phyloP scores from a whole-genome alignment of 2,113 vertebrate species.

The Alexandromys fortis region DNA sequence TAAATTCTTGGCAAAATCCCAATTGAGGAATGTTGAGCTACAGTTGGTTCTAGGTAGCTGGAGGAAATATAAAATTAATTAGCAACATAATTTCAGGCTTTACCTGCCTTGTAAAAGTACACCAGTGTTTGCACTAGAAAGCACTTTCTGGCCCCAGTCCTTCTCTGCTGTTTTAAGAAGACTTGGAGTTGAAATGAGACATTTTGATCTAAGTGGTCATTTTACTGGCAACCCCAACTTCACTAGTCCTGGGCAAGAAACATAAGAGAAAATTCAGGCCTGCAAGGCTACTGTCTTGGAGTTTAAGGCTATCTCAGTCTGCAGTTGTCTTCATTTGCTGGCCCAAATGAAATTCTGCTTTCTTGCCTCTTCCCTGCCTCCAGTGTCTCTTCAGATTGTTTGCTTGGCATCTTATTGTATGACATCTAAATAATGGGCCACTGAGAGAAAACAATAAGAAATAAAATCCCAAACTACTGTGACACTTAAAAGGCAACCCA shows the following conservation, averaged over 20 bases:
- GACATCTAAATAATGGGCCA: conserved; percentile 39
- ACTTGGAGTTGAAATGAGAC: conserved; percentile 74
- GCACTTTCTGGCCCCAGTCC: conserved; percentile 82
- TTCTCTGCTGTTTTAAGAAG: conserved; percentile 75
- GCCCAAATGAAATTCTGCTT: conserved; percentile 42
- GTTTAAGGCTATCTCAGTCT: conserved; percentile 62
- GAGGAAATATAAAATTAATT: conserved; percentile 91
- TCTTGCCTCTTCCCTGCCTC: neutral
- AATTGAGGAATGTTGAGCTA: conserved; percentile 72
- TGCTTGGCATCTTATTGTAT: conserved; percentile 50
- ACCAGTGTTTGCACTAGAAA: conserved; percentile 84
- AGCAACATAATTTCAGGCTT: conserved; percentile 86
- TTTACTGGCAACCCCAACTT: conserved; percentile 73
- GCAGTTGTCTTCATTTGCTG: conserved; percentile 37
- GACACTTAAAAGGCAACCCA: conserved; percentile 20
- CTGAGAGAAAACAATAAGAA: neutral
- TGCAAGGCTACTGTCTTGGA: conserved; percentile 64
- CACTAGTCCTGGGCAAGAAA: conserved; percentile 66
- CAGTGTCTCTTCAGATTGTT: conserved; percentile 16
- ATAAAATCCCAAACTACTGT: neutral
- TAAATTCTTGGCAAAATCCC: conserved; percentile 84
- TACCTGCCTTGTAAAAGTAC: conserved; percentile 86
- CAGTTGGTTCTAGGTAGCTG: conserved; percentile 84
- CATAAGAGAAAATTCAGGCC: conserved; percentile 41
- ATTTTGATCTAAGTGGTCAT: conserved; percentile 76